Base-by-base conservation (phyloP, 2,888 invertebrate genomes). In the Rhamphomyia laevipes region DNA sequence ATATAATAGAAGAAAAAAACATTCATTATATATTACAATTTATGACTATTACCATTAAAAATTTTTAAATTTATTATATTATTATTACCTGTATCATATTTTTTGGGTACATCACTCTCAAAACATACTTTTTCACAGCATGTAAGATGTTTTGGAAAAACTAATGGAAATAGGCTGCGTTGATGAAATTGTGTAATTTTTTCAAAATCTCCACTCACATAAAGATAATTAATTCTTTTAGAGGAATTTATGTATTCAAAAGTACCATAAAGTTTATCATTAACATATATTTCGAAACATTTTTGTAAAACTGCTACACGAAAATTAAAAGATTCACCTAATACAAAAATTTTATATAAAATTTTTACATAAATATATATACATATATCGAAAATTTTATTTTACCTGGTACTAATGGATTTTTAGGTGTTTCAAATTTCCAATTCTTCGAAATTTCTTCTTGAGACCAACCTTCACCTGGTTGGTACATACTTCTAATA, bases 381-480 rank as follows among this genome's bases (percentile, higher is more conserved):
- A 44, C 13, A 4, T 23, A 23, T 43, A 43, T 21, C 18, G 12
- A 37, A 13, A 30, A 40, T 38, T 17, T 41, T 3, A 21, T 11
- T n/a, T 51, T 52, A 63, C 64, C 70, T 45, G 68, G 70, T 40
- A 62, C 54, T 9, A 69, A 50, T 2, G 69, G 70, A 58, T 68
- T 69, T 51, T 70, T 69, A 1, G 66, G 66, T 3, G 65, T 63
- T 46, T 66, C 67, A 40, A 62, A 59, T 55, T 63, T 68, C 69
- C 69, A 70, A 53, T 68, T 68, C 53, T 69, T 69, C 1, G 70
- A 69, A 16, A 69, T 70, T 51, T 69, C 68, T 52, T 70, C 69
- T 51, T 69, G 69, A 48, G 65, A 63, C 69, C 68, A 69, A 43
- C 69, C 70, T 50, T 66, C 65, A 4, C 68, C 67, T 0, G 68